phyloP scores from a whole-genome alignment of 2,113 vertebrate genomes.

The Leuciscus idus region DNA sequence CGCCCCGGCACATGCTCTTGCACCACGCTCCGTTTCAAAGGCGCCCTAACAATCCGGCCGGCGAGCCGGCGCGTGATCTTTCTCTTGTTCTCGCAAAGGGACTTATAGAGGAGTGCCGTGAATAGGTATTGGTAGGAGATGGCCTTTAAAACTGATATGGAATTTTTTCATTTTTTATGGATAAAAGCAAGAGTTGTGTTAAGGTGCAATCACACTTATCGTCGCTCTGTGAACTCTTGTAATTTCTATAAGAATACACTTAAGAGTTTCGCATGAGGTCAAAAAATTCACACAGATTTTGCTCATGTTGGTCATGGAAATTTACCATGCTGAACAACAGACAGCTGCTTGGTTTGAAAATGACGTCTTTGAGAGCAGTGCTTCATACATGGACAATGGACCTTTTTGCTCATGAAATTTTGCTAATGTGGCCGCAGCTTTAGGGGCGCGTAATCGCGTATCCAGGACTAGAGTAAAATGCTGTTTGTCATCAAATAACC shows the following conservation, averaged over 20 bases:
- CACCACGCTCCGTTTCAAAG: conserved; percentile 40
- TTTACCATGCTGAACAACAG: no score
- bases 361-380: no score
- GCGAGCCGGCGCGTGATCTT: neutral
- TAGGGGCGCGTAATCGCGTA: neutral
- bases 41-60: conserved; percentile 26
- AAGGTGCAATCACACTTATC: neutral
- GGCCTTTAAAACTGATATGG: conserved; percentile 16
- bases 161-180: neutral
- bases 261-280: no score
- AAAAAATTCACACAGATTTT: no score
- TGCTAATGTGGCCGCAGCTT: no score
- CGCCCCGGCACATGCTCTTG: conserved; percentile 46
- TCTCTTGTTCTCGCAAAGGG: conserved; percentile 57
- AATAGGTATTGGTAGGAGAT: neutral
- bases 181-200: neutral
- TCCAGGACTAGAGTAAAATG: neutral
- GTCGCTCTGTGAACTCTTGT: no score
- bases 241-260: no score
- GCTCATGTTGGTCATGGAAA: no score
- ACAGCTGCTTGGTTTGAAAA: no score
- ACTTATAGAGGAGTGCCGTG: conserved; percentile 20
- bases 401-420: no score
- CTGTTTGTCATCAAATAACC: neutral
- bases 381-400: no score